These are phyloP conservation scores for Coturnix japonica DNA, from an alignment of 2,113 vertebrate genomes.

Conservation along the genomic window DNA sequence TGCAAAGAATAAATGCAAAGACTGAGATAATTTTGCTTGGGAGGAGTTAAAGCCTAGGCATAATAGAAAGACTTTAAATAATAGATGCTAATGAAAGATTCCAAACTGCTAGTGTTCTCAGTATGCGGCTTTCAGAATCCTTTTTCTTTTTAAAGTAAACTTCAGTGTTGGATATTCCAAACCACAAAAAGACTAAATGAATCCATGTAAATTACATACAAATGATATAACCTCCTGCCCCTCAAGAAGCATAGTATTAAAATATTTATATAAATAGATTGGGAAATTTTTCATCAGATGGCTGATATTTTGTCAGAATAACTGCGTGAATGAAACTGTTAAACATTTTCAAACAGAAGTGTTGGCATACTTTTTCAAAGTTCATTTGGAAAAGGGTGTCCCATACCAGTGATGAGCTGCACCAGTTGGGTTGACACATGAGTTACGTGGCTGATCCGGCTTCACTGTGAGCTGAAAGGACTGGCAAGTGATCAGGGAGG, in stretches of 20 bases:
- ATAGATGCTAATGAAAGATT: neutral
- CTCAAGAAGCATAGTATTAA: neutral
- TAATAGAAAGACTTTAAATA: neutral
- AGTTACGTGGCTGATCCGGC: neutral
- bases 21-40: neutral
- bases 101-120: neutral
- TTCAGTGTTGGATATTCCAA: neutral
- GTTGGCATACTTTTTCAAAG: neutral
- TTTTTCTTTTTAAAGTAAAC: neutral
- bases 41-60: neutral
- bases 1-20: neutral
- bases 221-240: neutral
- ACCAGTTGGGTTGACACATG: accelerated
- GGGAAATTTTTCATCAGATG: neutral
- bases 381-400: accelerated
- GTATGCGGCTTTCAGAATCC: neutral
- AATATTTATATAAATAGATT: neutral
- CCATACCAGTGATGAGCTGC: accelerated
- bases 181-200: neutral
- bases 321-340: neutral
- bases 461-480: neutral
- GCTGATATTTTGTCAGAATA: neutral
- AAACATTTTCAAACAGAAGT: neutral
- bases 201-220: neutral
- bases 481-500: neutral